These are phyloP conservation scores for Labia minor DNA, from an alignment of 2,888 invertebrate genomes.

Conservation along the genomic window DNA sequence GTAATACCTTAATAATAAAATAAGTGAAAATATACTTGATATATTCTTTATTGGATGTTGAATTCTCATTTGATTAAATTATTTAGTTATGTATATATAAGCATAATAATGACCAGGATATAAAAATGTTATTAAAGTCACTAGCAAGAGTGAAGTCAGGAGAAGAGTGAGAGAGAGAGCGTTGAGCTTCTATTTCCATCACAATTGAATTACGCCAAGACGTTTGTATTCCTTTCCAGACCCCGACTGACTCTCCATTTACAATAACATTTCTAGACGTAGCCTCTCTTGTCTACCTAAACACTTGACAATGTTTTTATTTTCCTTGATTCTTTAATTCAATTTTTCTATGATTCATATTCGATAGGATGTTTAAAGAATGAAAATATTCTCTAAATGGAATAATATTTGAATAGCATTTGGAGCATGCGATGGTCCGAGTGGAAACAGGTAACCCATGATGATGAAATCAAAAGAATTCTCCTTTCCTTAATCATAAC, in stretches of 20 bases:
- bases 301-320: background rate
- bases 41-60: no score
- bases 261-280: slow-evolving; percentile 3
- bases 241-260: background rate
- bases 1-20: no score
- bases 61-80: background rate
- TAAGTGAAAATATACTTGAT: no score
- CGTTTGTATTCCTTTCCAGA: background rate
- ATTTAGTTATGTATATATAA: background rate
- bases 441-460: no score
- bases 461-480: no score
- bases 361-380: background rate
- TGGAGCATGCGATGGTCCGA: no score
- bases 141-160: no score
- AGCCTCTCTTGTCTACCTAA: background rate
- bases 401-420: background rate
- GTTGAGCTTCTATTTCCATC: background rate
- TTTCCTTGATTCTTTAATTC: background rate
- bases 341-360: slow-evolving; percentile 4
- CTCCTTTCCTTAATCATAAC: no score
- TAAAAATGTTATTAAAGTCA: background rate
- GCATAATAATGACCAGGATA: background rate
- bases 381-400: background rate
- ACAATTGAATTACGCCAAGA: slow-evolving; percentile 13
- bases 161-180: background rate